These are phyloP conservation scores for Xenopus borealis DNA, from an alignment of 2,113 vertebrate genomes.

Conservation along the genomic window DNA sequence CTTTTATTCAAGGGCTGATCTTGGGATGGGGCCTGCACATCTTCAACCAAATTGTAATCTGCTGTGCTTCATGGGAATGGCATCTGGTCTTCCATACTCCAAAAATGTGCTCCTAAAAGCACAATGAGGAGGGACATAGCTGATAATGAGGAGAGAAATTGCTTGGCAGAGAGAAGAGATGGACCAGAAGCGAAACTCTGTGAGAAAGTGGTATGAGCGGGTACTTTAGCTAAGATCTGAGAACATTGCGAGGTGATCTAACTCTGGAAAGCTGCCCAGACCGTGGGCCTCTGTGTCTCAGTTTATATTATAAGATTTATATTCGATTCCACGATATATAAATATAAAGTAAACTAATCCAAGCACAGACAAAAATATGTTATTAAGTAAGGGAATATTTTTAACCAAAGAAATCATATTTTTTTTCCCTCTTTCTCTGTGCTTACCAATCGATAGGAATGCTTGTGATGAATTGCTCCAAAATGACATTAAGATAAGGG, in stretches of 20 bases:
- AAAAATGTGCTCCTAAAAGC: constrained; percentile 3
- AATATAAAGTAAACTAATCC: constrained; percentile 42
- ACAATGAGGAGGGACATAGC: constrained; percentile 20
- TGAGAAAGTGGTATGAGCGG: constrained; percentile 41
- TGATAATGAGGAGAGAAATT: constrained; percentile 45
- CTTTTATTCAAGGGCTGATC: constrained; percentile 7
- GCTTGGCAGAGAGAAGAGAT: constrained; percentile 41
- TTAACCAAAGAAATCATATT: constrained; percentile 26
- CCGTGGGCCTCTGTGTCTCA: constrained; percentile 29
- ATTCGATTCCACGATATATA: constrained; percentile 39
- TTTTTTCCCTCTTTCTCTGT: not conserved
- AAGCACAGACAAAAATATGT: constrained; percentile 32
- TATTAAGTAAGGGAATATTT: constrained; percentile 30
- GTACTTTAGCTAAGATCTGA: constrained; percentile 41
- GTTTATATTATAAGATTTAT: constrained; percentile 45
- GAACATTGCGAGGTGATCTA: constrained; percentile 40
- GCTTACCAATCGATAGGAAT: constrained; percentile 17
- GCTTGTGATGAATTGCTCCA: constrained; percentile 1
- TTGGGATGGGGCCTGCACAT: constrained; percentile 1
- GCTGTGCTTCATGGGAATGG: constrained; percentile 24
- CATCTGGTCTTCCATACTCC: constrained; percentile 22
- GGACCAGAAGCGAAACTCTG: constrained; percentile 16
- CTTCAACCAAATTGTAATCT: constrained; percentile 11
- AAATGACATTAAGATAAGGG: constrained; percentile 28
- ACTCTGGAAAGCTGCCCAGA: constrained; percentile 34